Percentiles rank a stretch among this genome's conserved stretches.
phyloP scores from a whole-genome alignment of 2,888 invertebrate species.

The Apomyelois bistriatella region DNA sequence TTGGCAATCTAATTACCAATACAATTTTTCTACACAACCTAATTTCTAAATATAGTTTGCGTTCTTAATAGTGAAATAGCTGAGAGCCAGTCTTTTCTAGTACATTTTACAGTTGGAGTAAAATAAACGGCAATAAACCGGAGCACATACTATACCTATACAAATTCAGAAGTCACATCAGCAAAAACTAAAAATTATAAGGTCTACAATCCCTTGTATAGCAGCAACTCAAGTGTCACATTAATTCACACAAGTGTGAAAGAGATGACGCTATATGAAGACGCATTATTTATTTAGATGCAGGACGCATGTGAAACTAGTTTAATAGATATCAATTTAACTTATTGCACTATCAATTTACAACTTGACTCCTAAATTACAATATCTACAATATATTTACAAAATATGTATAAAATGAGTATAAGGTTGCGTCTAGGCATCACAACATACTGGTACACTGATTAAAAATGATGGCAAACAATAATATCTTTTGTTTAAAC shows the following conservation, averaged over 20 bases:
- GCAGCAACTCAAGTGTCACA: no score
- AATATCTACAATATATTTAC: not conserved
- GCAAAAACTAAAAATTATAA: not conserved
- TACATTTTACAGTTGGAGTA: no score
- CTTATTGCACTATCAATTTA: no score
- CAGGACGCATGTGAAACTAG: no score
- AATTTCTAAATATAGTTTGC: not conserved
- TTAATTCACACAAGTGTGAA: no score
- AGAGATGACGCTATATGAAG: no score
- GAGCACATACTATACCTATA: not conserved
- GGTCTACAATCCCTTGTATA: no score
- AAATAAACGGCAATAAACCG: conserved; percentile 1
- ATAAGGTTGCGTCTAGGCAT: conserved; percentile 1
- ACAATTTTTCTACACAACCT: no score
- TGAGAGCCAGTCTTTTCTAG: no score
- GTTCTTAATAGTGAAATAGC: no score
- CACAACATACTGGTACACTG: conserved; percentile 24
- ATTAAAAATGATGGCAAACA: not conserved
- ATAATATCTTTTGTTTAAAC: not conserved
- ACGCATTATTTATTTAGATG: no score
- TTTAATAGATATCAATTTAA: no score
- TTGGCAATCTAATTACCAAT: not conserved
- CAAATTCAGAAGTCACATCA: not conserved
- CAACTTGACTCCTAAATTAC: not conserved
- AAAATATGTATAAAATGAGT: conserved; percentile 2